phyloP scores from a whole-genome alignment of 2,888 invertebrate species.

The Hylaea fasciaria region DNA sequence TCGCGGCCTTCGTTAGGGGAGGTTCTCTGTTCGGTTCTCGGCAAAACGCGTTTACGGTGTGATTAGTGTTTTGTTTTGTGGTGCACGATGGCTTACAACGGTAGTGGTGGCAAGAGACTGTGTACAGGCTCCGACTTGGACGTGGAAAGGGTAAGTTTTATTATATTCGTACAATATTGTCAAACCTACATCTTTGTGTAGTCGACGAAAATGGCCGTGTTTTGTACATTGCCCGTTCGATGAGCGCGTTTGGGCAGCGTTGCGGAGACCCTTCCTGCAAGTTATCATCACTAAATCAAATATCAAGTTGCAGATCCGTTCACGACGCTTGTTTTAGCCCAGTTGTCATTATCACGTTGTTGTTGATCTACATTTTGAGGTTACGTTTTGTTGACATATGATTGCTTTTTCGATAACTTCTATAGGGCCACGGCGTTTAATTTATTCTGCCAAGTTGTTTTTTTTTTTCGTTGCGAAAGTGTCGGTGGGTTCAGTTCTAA shows the following conservation, averaged over 20 bases:
- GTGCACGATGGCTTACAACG: conserved; percentile 89
- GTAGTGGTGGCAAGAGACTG: conserved; percentile 86
- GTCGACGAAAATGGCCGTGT: conserved; percentile 81
- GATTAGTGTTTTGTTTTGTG: conserved; percentile 85
- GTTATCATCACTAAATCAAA: conserved; percentile 45
- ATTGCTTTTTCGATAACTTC: conserved; percentile 44
- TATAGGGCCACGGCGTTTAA: conserved; percentile 24
- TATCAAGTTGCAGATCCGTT: conserved; percentile 39
- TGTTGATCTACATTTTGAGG: conserved; percentile 81
- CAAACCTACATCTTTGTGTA: conserved; percentile 59
- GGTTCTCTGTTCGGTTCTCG: conserved; percentile 59
- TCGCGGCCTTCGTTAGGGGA: conserved; percentile 63
- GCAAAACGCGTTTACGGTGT: conserved; percentile 78
- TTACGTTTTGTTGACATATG: conserved; percentile 78
- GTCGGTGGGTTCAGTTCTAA: conserved; percentile 44
- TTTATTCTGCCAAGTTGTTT: conserved; percentile 18
- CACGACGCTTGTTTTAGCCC: conserved; percentile 46
- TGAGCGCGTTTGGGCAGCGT: conserved; percentile 62
- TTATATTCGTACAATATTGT: conserved; percentile 51
- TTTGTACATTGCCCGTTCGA: conserved; percentile 70
- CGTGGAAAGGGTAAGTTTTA: conserved; percentile 79
- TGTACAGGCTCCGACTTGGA: conserved; percentile 81
- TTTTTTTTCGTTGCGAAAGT: conserved; percentile 54
- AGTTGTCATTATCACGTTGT: conserved; percentile 70
- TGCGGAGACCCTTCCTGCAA: conserved; percentile 33